A percentile compares a stretch with the other conserved stretches of the same genome.
phyloP scores from a whole-genome alignment of 2,888 invertebrate genomes.

The Hirtodrosophila alboralis region DNA sequence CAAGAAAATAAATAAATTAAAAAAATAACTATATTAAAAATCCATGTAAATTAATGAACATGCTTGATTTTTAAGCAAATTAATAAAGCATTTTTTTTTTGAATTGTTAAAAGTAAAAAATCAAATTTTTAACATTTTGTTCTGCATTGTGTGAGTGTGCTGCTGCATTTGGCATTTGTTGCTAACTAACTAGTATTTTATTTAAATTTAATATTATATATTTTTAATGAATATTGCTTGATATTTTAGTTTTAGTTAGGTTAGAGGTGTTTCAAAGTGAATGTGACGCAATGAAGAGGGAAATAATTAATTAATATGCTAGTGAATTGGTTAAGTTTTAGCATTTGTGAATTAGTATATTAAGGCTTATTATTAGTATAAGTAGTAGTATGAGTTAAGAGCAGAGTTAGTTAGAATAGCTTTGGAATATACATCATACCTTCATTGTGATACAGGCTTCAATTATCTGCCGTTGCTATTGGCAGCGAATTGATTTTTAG shows the following conservation, averaged over 20 bases:
- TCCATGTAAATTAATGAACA: neutral
- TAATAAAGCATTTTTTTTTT: no score
- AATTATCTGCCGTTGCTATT: slow-evolving; percentile 92
- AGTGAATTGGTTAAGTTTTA: slow-evolving; percentile 31
- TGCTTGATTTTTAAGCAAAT: slow-evolving; percentile 14
- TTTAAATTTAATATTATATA: slow-evolving; percentile 3
- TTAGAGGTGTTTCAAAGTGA: slow-evolving; percentile 30
- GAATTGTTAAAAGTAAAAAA: no score
- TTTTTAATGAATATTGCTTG: slow-evolving; percentile 14
- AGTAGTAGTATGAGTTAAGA: slow-evolving; percentile 48
- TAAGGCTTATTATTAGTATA: slow-evolving; percentile 36
- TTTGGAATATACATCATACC: slow-evolving; percentile 87
- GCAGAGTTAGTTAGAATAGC: slow-evolving; percentile 53
- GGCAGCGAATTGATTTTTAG: slow-evolving; percentile 85
- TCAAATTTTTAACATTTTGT: slow-evolving; percentile 17
- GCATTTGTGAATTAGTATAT: slow-evolving; percentile 44
- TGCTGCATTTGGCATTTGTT: slow-evolving; percentile 46
- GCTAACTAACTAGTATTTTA: slow-evolving; percentile 25
- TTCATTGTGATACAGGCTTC: slow-evolving; percentile 97
- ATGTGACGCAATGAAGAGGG: slow-evolving; percentile 29
- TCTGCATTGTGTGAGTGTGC: slow-evolving; percentile 47
- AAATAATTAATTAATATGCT: slow-evolving; percentile 21
- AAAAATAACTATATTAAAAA: neutral
- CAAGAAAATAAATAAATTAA: slow-evolving; percentile 8
- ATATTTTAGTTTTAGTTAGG: slow-evolving; percentile 8